Evolutionary conservation across 1,140 invertebrate species (phyloP).

Genomic region (Lordiphosa clarofinis): DNA sequence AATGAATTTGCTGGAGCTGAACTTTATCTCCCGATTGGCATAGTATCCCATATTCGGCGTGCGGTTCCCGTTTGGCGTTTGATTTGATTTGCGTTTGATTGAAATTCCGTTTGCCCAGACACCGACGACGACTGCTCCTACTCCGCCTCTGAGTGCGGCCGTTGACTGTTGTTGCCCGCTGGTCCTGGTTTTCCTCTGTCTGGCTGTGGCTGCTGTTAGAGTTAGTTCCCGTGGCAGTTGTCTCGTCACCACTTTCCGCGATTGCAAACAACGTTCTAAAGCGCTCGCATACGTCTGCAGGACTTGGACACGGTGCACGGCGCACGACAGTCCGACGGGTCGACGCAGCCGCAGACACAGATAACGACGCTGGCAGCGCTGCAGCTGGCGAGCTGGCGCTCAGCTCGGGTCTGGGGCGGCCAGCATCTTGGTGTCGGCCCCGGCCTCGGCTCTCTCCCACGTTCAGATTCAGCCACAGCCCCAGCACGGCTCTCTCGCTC

Average conservation of each 20-base stretch:
- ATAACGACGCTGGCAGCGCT: neutral
- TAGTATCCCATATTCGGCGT: constrained; percentile 11
- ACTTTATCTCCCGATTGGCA: constrained; percentile 28
- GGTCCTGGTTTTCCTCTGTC: constrained; percentile 5
- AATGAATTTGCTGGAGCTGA: constrained; percentile 14
- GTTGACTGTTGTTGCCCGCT: constrained; percentile 30
- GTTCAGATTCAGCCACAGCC: constrained; percentile 12
- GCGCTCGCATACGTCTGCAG: constrained; percentile 70
- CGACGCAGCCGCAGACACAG: constrained; percentile 42
- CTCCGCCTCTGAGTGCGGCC: constrained; percentile 17
- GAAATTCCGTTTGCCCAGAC: constrained; percentile 5
- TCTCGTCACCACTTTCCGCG: constrained; percentile 64
- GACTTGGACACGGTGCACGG: constrained; percentile 37
- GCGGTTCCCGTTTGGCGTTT: constrained; percentile 5
- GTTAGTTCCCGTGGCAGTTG: constrained; percentile 8
- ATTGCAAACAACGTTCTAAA: constrained; percentile 75
- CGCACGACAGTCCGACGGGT: constrained; percentile 5
- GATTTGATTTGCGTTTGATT: constrained; percentile 6
- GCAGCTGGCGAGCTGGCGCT: constrained; percentile 17
- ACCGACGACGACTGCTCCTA: constrained; percentile 7
- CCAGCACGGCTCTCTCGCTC: constrained; percentile 2
- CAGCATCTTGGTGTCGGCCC: constrained; percentile 8
- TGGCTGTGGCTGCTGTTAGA: constrained; percentile 17
- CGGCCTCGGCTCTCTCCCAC: constrained; percentile 5
- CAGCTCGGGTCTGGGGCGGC: constrained; percentile 2